Evolutionary conservation across 2,888 invertebrate species (phyloP).

Genomic region (Baccha elongata): DNA sequence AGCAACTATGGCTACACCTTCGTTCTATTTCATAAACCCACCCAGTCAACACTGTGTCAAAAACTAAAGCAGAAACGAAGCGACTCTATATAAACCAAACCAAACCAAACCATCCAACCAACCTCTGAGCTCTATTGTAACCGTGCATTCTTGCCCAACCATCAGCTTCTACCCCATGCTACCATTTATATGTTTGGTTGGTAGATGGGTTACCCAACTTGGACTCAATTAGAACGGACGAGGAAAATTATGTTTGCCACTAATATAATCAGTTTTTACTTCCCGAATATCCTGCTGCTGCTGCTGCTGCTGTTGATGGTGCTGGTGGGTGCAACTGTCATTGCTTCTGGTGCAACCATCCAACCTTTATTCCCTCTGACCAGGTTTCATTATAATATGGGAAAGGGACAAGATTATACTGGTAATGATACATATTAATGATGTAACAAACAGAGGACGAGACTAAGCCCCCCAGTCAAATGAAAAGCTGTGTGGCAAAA

Average conservation of each 20-base stretch:
- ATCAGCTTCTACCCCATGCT: neutral
- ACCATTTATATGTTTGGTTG: neutral
- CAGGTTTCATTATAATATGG: neutral
- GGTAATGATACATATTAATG: slow-evolving; percentile 73
- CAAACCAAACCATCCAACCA: slow-evolving; percentile 9
- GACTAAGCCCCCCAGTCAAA: slow-evolving; percentile 15
- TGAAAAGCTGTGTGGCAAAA: slow-evolving; percentile 45
- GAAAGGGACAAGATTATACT: slow-evolving; percentile 60
- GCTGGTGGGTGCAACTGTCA: slow-evolving; percentile 4
- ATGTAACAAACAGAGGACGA: slow-evolving; percentile 61
- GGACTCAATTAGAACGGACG: slow-evolving; percentile 68
- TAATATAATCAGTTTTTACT: slow-evolving; percentile 71
- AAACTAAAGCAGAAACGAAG: slow-evolving; percentile 13
- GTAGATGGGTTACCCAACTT: slow-evolving; percentile 47
- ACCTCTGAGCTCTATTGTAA: slow-evolving; percentile 21
- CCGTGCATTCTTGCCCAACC: neutral
- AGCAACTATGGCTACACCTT: neutral
- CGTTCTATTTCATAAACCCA: neutral
- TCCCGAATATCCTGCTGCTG: slow-evolving; percentile 42
- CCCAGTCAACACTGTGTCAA: slow-evolving; percentile 26
- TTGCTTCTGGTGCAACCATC: neutral
- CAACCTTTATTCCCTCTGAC: slow-evolving; percentile 17
- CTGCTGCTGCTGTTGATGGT: slow-evolving; percentile 3
- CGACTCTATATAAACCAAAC: slow-evolving; percentile 8
- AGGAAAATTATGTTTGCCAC: slow-evolving; percentile 70